Base-by-base conservation (phyloP, 2,113 vertebrate genomes). In the Gymnorhina tibicen region DNA sequence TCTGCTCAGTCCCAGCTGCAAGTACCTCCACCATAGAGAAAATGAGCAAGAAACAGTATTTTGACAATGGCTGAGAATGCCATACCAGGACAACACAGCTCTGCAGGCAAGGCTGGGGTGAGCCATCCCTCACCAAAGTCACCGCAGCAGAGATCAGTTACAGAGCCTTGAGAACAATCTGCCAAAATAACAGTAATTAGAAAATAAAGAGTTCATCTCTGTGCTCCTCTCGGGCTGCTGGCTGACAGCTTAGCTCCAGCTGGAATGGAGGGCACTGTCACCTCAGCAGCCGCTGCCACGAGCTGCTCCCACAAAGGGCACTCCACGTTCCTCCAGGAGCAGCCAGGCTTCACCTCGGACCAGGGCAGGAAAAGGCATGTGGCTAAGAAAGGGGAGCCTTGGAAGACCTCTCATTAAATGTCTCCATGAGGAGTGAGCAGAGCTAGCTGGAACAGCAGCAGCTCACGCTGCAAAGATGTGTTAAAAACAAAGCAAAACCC, bases 61-160 rank as follows among this genome's bases (percentile, higher is more conserved):
- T 39, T 64, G 60, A 63, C 28, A n/a, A 46, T 33, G 56, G 60
- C 35, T 82, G 27, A 16, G 33, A 72, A n/a, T 0, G 1, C 42
- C 1, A 0, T 8, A 47, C 18, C 1, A 6, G 42, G 74, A 75
- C 26, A 59, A 22, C 2, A 1, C 0, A 3, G 55, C n/a, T 55
- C 81, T 42, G 66, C 42, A 66, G 52, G 20, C 1, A 0, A 67
- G 60, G 46, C 33, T 55, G 74, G 35, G 63, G 60, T 0, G 2
- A 87, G 60, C 41, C 72, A n/a, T 20, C 4, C 7, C 37, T 64
- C 0, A 1, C 47, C 49, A 24, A 47, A 76, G 76, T 28, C 79
- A 76, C 49, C 0, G 1, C 10, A 4, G 49, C 70, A 63, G 35
- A 41, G 69, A 74, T 24, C 7, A 1, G 39, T 69, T 60, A 74